A percentile compares a stretch with the other conserved stretches of the same genome.
phyloP scores from a whole-genome alignment of 1,140 invertebrate species.

The Sesamia nonagrioides region DNA sequence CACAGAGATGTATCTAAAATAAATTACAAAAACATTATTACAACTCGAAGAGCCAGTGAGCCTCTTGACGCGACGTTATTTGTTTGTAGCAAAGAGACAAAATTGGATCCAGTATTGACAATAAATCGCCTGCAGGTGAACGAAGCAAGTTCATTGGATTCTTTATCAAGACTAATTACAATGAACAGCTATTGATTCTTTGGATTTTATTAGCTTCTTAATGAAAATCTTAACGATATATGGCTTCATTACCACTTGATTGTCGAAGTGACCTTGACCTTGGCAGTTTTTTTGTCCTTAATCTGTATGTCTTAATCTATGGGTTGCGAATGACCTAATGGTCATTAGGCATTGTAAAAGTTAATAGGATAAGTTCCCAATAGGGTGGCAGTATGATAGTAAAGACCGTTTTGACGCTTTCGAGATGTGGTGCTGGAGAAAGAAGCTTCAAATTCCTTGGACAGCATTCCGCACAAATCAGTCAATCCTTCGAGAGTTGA shows the following conservation, averaged over 20 bases:
- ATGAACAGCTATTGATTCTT: constrained; percentile 12
- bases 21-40: not conserved
- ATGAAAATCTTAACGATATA: constrained; percentile 11
- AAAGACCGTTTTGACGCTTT: too few relatives aligned
- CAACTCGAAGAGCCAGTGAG: not conserved
- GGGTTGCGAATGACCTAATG: too few relatives aligned
- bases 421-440: too few relatives aligned
- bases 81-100: not conserved
- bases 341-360: too few relatives aligned
- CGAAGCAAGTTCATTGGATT: not conserved
- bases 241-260: not conserved
- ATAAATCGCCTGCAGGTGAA: constrained; percentile 18
- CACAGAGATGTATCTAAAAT: not conserved
- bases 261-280: not conserved
- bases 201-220: constrained; percentile 18
- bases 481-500: too few relatives aligned
- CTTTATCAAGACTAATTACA: constrained; percentile 9
- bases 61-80: not conserved
- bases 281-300: not conserved
- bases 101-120: constrained; percentile 10
- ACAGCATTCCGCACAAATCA: too few relatives aligned
- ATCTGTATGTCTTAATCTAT: too few relatives aligned
- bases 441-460: too few relatives aligned
- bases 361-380: too few relatives aligned
- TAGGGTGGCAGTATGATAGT: too few relatives aligned